Base-by-base conservation (phyloP, 2,797 vertebrate species). In the Sphaeramia orbicularis region DNA sequence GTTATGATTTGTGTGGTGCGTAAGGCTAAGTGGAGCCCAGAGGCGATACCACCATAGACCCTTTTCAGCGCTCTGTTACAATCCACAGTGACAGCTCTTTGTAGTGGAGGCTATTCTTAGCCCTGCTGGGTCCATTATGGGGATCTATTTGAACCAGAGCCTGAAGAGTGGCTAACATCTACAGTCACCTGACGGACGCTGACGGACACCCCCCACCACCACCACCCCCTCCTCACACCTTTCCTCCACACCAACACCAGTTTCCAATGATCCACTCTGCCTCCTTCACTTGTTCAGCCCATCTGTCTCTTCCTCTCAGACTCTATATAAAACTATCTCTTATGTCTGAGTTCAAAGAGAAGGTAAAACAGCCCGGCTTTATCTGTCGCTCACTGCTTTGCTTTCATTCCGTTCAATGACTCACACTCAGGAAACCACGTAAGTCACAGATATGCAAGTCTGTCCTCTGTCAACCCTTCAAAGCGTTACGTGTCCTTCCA, bases 101-200 rank as follows among this genome's bases (percentile, higher is more conserved):
- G 81, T 86, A 72, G 71, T 45, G 21, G 38, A 16, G 45, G 69
- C 76, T 91, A 91, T 91, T 92, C 73, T 90, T 87, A 86, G 84
- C 37, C 51, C 41, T 47, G 35, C 57, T 10, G 60, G 65, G 36
- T 73, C 58, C 74, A 58, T 67, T 37, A 32, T 32, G 9, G 16
- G 51, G 48, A 32, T 21, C 48, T 1, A 18, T 55, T 75, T 77
- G 49, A 83, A 76, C 50, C 12, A 19, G 45, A 59, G 78, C 65
- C 53, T 61, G 10, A 10, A 21, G 12, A 61, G 57, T 15, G 14
- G 14, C 61, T 55, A 37, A 61, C 18, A 0, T 37, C 30, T 6
- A 10, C 7, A 35, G 41, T 71, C 52, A 42, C 53, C 56, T 64
- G 52, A 74, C 15, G 43, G 71, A 30, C 21, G 58, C 44, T 65